Conservation (phyloP, 2,888 invertebrate species). For the Drosophila trichaetosa region DNA sequence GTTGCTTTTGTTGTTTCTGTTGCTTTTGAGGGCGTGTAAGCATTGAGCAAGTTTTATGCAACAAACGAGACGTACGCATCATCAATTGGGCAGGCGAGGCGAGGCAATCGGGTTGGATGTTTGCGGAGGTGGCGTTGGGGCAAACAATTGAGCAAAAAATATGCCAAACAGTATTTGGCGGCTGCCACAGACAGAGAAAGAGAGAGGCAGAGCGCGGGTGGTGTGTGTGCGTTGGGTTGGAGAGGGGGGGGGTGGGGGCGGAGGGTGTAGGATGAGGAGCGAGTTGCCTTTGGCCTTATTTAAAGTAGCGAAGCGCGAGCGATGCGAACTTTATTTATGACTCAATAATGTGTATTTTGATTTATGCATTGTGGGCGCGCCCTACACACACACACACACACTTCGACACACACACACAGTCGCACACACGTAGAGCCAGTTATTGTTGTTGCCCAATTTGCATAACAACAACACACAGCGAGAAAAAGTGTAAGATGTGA, state of each 20-base stretch:
- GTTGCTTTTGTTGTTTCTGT: constrained; percentile 34
- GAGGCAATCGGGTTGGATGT: constrained; percentile 16
- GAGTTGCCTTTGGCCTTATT: constrained; percentile 70
- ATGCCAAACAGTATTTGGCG: constrained; percentile 62
- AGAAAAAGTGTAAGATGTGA: constrained; percentile 34
- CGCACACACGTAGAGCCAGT: constrained; percentile 34
- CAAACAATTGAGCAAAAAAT: constrained; percentile 79
- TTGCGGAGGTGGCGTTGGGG: constrained; percentile 4
- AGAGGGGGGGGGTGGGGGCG: not conserved
- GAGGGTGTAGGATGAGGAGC: constrained; percentile 36
- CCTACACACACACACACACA: constrained; percentile 40
- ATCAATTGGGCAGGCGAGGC: constrained; percentile 46
- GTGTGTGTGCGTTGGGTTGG: not conserved
- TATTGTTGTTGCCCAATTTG: constrained; percentile 71
- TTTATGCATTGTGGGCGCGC: constrained; percentile 78
- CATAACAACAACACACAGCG: constrained; percentile 61
- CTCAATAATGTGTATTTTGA: constrained; percentile 82
- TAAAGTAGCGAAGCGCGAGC: constrained; percentile 71
- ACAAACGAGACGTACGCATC: constrained; percentile 66
- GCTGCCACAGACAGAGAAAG: constrained; percentile 9
- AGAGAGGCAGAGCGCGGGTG: constrained; percentile 11
- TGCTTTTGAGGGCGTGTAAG: constrained; percentile 72
- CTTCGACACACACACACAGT: constrained; percentile 28
- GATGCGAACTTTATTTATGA: constrained; percentile 77
- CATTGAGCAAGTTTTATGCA: constrained; percentile 80